Evolutionary conservation across 2,888 invertebrate genomes (phyloP), one percentile per base, ranked within the genome.

Genomic region (Dicranocentrus wangi): DNA sequence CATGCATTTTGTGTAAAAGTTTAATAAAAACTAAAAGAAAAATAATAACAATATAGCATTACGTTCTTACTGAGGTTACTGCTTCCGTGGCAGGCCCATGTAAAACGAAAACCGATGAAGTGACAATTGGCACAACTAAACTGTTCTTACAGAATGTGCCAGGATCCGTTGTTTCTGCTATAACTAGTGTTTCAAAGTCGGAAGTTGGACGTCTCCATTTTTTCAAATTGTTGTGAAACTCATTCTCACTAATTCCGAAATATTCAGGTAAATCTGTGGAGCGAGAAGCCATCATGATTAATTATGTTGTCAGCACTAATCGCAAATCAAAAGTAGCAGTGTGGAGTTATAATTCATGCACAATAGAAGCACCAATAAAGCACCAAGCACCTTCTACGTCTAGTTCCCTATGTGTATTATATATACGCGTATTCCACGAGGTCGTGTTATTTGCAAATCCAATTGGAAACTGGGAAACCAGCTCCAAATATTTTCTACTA

Each of bases 41-140:
- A 32, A 32, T n/a, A n/a, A n/a, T n/a, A n/a, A n/a, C n/a, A 32
- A 61, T 21, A 43, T 19, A 25, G 55, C 58, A 25, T 69, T 27
- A 70, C 21, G 58, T 60, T 21, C 82, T 72, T 72, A 82, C 82
- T 23, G 76, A 51, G 42, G 68, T 73, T 13, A 75, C 78, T 43
- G 80, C 80, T 51, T 83, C 82, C 17, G 84, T 80, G 5, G 86
- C 82, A 32, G 86, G 83, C 17, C 83, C 84, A 65, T 84, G 85
- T 8, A 81, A 66, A 32, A 85, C 66, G 58, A 86, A 86, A 15
- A 86, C 85, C 32, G 86, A 86, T 0, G 85, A 85, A 25, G 83
- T 85, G n/a, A 86, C 86, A 23, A 86, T 86, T 1, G 86, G 86
- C 47, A 84, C 82, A 13, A 86, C 85, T 7, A 86, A 68, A 27